Evolutionary conservation across 1,140 invertebrate species (phyloP), one percentile per base, ranked within the genome.

Genomic region (Drosophila sucinea): DNA sequence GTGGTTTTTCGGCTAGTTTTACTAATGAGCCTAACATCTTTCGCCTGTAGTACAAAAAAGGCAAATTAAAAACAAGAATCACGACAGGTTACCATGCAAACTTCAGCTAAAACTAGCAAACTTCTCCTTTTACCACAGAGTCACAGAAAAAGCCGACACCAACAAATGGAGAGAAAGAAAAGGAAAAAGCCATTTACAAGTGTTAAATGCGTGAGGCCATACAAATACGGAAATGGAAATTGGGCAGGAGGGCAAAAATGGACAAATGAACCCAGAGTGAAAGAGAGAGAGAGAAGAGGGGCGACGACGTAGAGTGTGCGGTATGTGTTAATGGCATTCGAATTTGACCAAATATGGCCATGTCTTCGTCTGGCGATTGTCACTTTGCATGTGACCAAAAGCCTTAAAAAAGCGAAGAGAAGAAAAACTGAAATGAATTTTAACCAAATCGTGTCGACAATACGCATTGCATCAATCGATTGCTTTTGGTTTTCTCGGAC

Each of bases 291-390:
- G 41, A 44, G n/a, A 41, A 4, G 11, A 5, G 11, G 0, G 23
- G 17, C 1, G 17, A 25, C 17, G 4, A 27, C 7, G 10, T 1
- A 6, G 44, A 23, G 44, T 23, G 17, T 47, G 44, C 7, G 73
- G 90, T 85, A 91, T 85, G 89, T 91, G 89, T 91, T 91, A 91
- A 91, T 91, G 89, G 89, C 81, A 91, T 91, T 91, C 89, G 89
- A 85, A 89, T 91, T 91, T 91, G 76, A 67, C 89, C 89, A 91
- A 91, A 91, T 91, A 91, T 85, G 89, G 89, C 84, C 70, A 73
- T 71, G 83, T 81, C 74, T 76, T 60, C 56, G 54, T 55, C 63
- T 70, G 51, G 78, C 68, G 71, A 61, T 67, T 87, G 83, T 89
- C 83, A 89, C 80, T 87, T 87, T 87, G 83, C 83, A 87, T 87